Conservation (phyloP, 1,140 invertebrate genomes). For the Pararge aegeria region DNA sequence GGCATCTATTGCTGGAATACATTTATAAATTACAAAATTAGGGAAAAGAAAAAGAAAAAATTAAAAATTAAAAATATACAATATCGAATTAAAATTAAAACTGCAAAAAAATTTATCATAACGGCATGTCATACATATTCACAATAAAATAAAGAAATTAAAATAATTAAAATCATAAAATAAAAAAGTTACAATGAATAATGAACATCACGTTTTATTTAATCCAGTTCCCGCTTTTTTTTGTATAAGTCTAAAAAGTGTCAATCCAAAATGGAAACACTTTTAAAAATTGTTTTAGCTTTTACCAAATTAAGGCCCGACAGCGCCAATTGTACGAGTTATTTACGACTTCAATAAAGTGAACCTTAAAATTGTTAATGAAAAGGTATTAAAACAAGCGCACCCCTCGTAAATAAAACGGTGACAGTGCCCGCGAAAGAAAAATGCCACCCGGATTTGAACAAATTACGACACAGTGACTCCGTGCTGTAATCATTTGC, state of each 20-base stretch:
- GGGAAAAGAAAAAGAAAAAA: too few species aligned
- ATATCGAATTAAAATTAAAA: too few species aligned
- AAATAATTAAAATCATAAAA: background rate
- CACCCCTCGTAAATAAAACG: constrained; percentile 70
- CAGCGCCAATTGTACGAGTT: constrained; percentile 61
- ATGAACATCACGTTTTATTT: background rate
- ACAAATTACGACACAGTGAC: constrained; percentile 56
- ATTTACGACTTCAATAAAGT: constrained; percentile 77
- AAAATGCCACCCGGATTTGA: constrained; percentile 67
- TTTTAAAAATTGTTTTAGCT: constrained; percentile 40
- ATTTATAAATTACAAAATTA: too few species aligned
- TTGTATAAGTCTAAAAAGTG: constrained; percentile 18
- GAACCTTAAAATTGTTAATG: constrained; percentile 78
- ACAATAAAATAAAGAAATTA: too few species aligned
- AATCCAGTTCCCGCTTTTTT: constrained; percentile 5
- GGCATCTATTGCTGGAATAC: too few species aligned
- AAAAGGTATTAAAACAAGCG: constrained; percentile 76
- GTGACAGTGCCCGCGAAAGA: constrained; percentile 67
- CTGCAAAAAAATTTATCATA: too few species aligned
- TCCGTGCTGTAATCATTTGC: constrained; percentile 24
- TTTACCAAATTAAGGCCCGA: constrained; percentile 61
- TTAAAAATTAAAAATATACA: too few species aligned
- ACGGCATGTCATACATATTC: too few species aligned
- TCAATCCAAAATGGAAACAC: constrained; percentile 15
- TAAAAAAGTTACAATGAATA: background rate